A percentile compares a stretch with the other conserved stretches of the same genome.
Evolutionary conservation across 1,140 invertebrate genomes (phyloP).

Genomic region (Pseudoatta argentina): DNA sequence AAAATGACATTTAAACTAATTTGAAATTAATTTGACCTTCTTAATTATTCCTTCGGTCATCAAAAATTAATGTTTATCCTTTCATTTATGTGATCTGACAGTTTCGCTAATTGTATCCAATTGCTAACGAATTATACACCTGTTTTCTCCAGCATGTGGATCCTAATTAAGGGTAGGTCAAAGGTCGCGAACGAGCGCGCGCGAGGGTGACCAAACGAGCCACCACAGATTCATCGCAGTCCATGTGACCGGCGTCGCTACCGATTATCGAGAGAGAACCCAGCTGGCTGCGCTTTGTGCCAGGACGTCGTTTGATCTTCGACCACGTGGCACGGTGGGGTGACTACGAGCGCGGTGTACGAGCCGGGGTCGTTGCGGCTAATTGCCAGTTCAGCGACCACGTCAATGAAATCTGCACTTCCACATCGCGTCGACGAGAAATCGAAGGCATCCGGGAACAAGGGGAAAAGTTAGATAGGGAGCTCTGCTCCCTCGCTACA

Average conservation of each 20-base stretch:
- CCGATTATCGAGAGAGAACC: slow-evolving; percentile 66
- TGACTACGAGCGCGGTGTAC: slow-evolving; percentile 48
- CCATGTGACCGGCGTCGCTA: slow-evolving; percentile 45
- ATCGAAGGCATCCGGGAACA: slow-evolving; percentile 64
- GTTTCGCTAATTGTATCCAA: neutral
- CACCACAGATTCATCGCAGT: slow-evolving; percentile 23
- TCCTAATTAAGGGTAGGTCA: slow-evolving; percentile 61
- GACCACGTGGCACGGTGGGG: slow-evolving; percentile 72
- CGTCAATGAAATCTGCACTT: slow-evolving; percentile 72
- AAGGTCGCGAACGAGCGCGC: slow-evolving; percentile 41
- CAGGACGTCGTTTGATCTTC: slow-evolving; percentile 73
- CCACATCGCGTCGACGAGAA: slow-evolving; percentile 50
- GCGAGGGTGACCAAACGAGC: slow-evolving; percentile 38
- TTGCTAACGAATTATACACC: slow-evolving; percentile 24
- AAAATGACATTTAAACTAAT: neutral
- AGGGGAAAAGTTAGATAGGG: slow-evolving; percentile 33
- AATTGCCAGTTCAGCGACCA: slow-evolving; percentile 74
- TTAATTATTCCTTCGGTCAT: neutral
- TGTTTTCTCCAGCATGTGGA: slow-evolving; percentile 32
- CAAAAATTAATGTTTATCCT: neutral
- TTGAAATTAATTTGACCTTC: neutral
- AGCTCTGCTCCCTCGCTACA: slow-evolving; percentile 26
- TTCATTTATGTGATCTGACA: neutral
- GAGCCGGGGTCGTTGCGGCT: slow-evolving; percentile 69
- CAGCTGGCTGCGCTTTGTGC: slow-evolving; percentile 68